phyloP scores from a whole-genome alignment of 1,140 invertebrate genomes.

The Micrasema longulum region DNA sequence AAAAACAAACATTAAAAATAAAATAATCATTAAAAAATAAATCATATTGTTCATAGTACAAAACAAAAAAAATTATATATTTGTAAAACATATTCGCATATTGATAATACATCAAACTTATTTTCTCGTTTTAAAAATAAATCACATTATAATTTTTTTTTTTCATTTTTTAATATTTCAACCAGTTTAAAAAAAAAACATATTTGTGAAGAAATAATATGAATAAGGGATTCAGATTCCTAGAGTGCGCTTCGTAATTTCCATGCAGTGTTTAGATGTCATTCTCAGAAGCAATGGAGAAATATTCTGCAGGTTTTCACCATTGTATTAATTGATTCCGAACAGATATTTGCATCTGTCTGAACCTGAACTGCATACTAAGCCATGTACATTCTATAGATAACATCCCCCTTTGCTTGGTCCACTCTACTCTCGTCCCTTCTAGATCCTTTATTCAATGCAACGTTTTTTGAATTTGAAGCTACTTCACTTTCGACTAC shows the following conservation, averaged over 20 bases:
- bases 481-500: no score
- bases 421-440: no score
- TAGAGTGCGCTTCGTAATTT: conserved; percentile 7
- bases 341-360: conserved; percentile 52
- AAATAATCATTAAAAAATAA: background rate
- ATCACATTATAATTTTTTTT: background rate
- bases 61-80: background rate
- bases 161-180: background rate
- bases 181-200: background rate
- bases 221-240: no score
- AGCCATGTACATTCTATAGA: no score
- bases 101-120: no score
- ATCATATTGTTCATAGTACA: background rate
- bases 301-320: conserved; percentile 32
- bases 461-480: no score
- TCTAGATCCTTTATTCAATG: no score
- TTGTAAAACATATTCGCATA: no score
- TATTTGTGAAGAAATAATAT: background rate
- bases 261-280: conserved; percentile 8
- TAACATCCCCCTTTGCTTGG: no score
- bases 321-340: conserved; percentile 54
- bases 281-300: background rate
- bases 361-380: conserved; percentile 52
- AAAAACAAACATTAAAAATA: background rate
- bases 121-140: no score